phyloP scores from a whole-genome alignment of 2,797 vertebrate genomes.

The Mus minutoides region DNA sequence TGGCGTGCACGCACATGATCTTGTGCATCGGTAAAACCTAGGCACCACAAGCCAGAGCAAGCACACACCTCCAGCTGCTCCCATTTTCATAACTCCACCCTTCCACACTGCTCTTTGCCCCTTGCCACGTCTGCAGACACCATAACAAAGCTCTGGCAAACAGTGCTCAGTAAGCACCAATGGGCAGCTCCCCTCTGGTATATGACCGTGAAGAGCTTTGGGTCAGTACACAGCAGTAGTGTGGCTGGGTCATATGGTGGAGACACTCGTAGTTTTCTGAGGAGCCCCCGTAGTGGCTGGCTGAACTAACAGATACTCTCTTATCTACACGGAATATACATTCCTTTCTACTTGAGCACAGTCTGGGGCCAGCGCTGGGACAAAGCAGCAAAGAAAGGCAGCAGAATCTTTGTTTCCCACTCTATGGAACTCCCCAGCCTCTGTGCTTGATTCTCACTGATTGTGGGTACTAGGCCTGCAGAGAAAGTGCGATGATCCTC shows the following conservation, averaged over 20 bases:
- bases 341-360: background rate
- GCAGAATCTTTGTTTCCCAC: background rate
- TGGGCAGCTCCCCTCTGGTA: background rate
- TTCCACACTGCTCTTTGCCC: background rate
- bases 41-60: background rate
- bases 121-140: background rate
- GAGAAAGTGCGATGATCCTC: too few relatives aligned
- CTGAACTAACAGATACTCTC: background rate
- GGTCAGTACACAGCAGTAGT: too few relatives aligned
- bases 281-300: background rate
- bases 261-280: background rate
- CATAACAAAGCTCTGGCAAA: too few relatives aligned
- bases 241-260: background rate
- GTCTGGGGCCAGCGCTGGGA: background rate
- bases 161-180: background rate
- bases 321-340: background rate
- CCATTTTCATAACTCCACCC: background rate
- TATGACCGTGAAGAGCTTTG: background rate
- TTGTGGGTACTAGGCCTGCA: background rate
- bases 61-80: background rate
- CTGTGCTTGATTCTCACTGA: background rate
- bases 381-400: background rate
- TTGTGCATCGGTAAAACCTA: background rate
- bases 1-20: background rate
- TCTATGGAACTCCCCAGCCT: accelerated